Conservation (phyloP, 2,888 invertebrate species). For the Chrysolina americana region DNA sequence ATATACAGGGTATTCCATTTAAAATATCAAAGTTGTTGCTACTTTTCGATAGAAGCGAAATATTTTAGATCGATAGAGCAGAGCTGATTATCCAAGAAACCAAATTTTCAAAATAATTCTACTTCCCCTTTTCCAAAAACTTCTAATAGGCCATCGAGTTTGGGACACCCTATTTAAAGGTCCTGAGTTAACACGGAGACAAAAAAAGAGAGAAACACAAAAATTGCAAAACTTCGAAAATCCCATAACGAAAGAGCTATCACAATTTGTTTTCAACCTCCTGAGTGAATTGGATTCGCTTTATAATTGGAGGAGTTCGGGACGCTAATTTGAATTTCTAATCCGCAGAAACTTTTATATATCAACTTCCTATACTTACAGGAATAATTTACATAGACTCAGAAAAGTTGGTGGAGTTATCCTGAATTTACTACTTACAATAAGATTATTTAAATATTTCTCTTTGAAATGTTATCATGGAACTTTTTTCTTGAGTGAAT, state of each 20-base stretch:
- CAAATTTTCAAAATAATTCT: too few relatives aligned
- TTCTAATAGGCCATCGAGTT: too few relatives aligned
- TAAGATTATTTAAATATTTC: slow-evolving; percentile 7
- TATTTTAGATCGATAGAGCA: too few relatives aligned
- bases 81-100: too few relatives aligned
- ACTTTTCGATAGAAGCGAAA: too few relatives aligned
- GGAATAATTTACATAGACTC: slow-evolving; percentile 3
- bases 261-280: not conserved
- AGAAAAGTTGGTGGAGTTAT: not conserved
- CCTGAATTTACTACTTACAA: not conserved
- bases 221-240: too few relatives aligned
- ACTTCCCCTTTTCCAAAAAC: too few relatives aligned
- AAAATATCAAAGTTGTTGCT: too few relatives aligned
- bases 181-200: too few relatives aligned
- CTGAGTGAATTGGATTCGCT: not conserved
- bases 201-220: too few relatives aligned
- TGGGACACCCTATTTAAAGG: too few relatives aligned
- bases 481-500: not conserved
- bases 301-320: not conserved
- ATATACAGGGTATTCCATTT: too few relatives aligned
- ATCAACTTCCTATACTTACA: not conserved
- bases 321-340: not conserved
- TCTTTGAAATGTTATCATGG: not conserved
- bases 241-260: not conserved
- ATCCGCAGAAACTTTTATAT: not conserved